phyloP scores from a whole-genome alignment of 2,797 vertebrate genomes.

The Erpetoichthys calabaricus region DNA sequence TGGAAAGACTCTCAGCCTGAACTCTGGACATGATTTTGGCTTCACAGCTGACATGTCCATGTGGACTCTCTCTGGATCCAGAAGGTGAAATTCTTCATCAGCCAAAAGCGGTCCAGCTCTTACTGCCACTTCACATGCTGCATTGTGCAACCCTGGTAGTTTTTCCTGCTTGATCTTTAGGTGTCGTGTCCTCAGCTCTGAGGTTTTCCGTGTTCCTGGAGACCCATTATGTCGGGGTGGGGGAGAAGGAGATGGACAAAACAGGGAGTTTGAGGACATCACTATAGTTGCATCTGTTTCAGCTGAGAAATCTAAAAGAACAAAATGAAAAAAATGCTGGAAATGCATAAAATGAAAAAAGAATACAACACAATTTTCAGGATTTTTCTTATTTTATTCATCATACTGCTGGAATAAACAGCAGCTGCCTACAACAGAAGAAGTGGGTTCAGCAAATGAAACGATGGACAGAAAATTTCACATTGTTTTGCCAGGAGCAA shows the following conservation, averaged over 20 bases:
- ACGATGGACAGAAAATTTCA: no score
- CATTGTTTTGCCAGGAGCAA: no score
- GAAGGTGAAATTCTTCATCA: slow-evolving; percentile 12
- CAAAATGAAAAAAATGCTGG: neutral
- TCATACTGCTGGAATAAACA: no score
- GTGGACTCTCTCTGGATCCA: slow-evolving; percentile 11
- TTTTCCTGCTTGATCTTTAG: slow-evolving; percentile 20
- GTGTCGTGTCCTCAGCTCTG: slow-evolving; percentile 29
- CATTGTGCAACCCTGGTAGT: slow-evolving; percentile 8
- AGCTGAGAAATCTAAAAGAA: slow-evolving; percentile 25
- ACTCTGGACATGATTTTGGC: slow-evolving; percentile 11
- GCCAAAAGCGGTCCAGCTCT: slow-evolving; percentile 10
- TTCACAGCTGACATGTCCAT: neutral
- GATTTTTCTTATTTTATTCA: no score
- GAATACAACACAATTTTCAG: no score
- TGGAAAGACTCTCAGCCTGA: slow-evolving; percentile 2
- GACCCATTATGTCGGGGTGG: slow-evolving; percentile 5
- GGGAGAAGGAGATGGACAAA: slow-evolving; percentile 41
- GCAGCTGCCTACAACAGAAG: no score
- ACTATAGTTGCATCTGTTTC: slow-evolving; percentile 1
- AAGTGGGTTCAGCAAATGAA: no score
- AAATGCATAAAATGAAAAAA: neutral
- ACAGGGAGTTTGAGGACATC: slow-evolving; percentile 35
- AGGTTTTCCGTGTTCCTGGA: slow-evolving; percentile 18
- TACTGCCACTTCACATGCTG: neutral